phyloP scores from a whole-genome alignment of 1,140 invertebrate genomes.

The Muscidifurax raptorellus region DNA sequence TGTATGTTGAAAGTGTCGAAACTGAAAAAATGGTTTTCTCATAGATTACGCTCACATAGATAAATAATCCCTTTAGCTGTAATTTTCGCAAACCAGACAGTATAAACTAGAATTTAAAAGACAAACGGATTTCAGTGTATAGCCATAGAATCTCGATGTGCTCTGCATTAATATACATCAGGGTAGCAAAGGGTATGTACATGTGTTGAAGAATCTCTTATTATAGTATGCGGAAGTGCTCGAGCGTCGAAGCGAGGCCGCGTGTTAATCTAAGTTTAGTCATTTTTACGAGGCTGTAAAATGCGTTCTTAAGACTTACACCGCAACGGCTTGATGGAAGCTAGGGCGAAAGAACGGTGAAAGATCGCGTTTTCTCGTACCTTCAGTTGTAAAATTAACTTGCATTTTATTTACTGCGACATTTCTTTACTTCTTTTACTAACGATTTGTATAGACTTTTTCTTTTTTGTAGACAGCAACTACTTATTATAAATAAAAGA shows the following conservation, averaged over 20 bases:
- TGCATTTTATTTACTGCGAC: background rate
- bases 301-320: background rate
- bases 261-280: conserved; percentile 51
- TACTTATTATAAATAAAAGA: background rate
- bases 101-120: no score
- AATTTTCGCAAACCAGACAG: no score
- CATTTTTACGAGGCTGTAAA: conserved; percentile 50
- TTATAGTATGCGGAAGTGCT: background rate
- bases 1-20: no score
- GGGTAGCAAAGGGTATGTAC: background rate
- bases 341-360: background rate
- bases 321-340: conserved; percentile 6
- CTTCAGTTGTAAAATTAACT: background rate
- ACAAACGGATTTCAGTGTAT: background rate
- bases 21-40: no score
- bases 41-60: no score
- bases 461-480: background rate
- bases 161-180: background rate
- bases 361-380: background rate
- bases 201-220: background rate
- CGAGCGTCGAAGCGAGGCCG: background rate
- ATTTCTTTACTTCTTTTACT: background rate
- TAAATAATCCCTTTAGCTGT: no score
- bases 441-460: no score
- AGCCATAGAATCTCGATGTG: background rate